Evolutionary conservation across 92 coral and sea anemone species (phyloP), one percentile per base, ranked within the genome.

Genomic region (Bergia sp.): DNA sequence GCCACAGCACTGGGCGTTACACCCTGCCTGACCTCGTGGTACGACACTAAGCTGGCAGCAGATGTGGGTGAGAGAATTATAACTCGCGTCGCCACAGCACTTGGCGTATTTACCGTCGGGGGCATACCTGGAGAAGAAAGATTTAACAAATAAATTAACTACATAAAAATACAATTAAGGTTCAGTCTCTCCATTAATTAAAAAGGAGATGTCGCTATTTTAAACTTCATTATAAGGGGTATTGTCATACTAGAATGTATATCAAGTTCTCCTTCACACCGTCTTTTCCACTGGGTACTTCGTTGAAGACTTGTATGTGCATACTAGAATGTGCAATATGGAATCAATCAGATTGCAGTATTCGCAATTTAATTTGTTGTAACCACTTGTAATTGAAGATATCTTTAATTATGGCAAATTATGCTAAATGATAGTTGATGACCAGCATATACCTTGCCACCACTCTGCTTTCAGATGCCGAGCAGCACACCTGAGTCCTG

Each of bases 71-170:
- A 42, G 89, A 41, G 85, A 86, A 55, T 90, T 79, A 43, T 90
- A 90, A 42, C 89, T 77, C 0, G 45, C 85, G 42, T 78, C 47
- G 6, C 86, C 92, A 36, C 92, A 90, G 45, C 92, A 90, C 78
- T 88, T 79, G 66, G 90, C 90, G 36, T 79, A 88, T 80, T 80
- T 64, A 7, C 90, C 90, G 16, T 80, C 86, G 50, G 86, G 65
- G 38, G 90, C 90, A 38, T 88, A 88, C 50, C 90, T 77, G 29
- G 39, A 29, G 86, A 41, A 12, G 1, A 75, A 16, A 18, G 39
- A 11, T 53, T 15, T 29, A 0, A 15, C 21, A 61, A 7, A 18
- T 61, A 18, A 21, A 61, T 61, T 20, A 23, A 18, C 5, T 61
- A 18, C n/a, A 20, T 5, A 29, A 29, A 29, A 29, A 29, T 29